Percentiles rank a stretch among this genome's conserved stretches.
Evolutionary conservation across 2,888 invertebrate species (phyloP).

Genomic region (Sesia apiformis): DNA sequence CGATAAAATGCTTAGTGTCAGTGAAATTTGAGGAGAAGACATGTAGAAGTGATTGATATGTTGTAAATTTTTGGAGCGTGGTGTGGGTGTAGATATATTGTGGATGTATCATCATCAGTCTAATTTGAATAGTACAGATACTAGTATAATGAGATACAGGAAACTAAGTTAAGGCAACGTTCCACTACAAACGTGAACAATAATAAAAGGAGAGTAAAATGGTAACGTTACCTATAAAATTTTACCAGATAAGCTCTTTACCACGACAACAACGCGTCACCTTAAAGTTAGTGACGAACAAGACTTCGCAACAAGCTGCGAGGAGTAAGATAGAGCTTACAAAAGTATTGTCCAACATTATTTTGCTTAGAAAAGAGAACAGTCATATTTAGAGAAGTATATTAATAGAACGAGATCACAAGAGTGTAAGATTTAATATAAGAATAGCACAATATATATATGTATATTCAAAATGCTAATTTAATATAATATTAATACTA

Average conservation of each 20-base stretch:
- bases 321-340: conserved; percentile 24
- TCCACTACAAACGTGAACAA: background rate
- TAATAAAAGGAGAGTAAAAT: conserved; percentile 4
- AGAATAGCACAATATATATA: conserved; percentile 9
- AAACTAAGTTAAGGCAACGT: conserved; percentile 3
- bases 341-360: conserved; percentile 52
- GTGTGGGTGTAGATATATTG: background rate
- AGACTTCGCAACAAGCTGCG: conserved; percentile 17
- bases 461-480: conserved; percentile 11
- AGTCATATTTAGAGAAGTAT: conserved; percentile 35
- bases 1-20: background rate
- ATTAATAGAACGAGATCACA: conserved; percentile 44
- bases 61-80: background rate
- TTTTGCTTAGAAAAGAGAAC: conserved; percentile 37
- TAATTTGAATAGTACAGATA: background rate
- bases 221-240: conserved; percentile 4
- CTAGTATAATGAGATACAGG: background rate
- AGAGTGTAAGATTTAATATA: conserved; percentile 18
- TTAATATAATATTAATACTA: conserved; percentile 16
- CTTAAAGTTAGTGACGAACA: conserved; percentile 2
- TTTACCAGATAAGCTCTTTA: conserved; percentile 13
- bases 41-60: background rate
- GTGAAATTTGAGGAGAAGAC: background rate
- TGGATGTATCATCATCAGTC: background rate
- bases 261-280: background rate